A percentile compares a stretch with the other conserved stretches of the same genome.
Evolutionary conservation across 2,888 invertebrate genomes (phyloP).

Genomic region (Parascotia fuliginaria): DNA sequence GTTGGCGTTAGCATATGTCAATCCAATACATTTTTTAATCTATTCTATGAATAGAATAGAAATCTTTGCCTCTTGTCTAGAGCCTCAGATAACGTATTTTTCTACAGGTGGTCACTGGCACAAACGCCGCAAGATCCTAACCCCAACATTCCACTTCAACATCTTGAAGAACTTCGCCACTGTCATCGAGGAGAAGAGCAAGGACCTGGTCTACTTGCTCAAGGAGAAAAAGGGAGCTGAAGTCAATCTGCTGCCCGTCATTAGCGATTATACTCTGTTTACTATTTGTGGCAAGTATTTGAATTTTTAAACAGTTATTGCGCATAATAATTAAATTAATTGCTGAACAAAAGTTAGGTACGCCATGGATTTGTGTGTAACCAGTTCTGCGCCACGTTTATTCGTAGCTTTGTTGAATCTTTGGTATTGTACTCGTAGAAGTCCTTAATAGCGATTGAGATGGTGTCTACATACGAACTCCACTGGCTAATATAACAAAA

Average conservation of each 20-base stretch:
- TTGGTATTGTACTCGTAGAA: too few relatives aligned
- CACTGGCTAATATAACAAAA: too few relatives aligned
- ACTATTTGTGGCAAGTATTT: constrained; percentile 89
- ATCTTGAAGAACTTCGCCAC: constrained; percentile 76
- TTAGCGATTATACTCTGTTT: constrained; percentile 86
- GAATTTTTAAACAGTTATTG: too few relatives aligned
- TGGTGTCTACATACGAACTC: too few relatives aligned
- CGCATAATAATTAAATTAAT: too few relatives aligned
- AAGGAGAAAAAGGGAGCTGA: constrained; percentile 42
- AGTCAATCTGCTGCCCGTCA: constrained; percentile 79
- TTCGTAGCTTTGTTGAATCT: too few relatives aligned
- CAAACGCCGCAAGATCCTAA: constrained; percentile 85
- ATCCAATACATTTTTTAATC: too few relatives aligned
- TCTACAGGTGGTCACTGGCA: constrained; percentile 85
- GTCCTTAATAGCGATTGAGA: too few relatives aligned
- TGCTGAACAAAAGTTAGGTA: too few relatives aligned
- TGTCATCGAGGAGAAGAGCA: constrained; percentile 63
- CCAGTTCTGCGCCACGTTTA: too few relatives aligned
- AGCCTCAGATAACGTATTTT: not conserved
- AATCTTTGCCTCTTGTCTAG: not conserved
- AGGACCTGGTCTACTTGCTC: constrained; percentile 56
- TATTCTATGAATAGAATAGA: not conserved
- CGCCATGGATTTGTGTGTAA: too few relatives aligned
- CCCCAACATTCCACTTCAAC: constrained; percentile 88
- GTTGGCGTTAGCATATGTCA: too few relatives aligned